phyloP scores from a whole-genome alignment of 2,888 invertebrate species.

The Gymnosoma rotundatum region DNA sequence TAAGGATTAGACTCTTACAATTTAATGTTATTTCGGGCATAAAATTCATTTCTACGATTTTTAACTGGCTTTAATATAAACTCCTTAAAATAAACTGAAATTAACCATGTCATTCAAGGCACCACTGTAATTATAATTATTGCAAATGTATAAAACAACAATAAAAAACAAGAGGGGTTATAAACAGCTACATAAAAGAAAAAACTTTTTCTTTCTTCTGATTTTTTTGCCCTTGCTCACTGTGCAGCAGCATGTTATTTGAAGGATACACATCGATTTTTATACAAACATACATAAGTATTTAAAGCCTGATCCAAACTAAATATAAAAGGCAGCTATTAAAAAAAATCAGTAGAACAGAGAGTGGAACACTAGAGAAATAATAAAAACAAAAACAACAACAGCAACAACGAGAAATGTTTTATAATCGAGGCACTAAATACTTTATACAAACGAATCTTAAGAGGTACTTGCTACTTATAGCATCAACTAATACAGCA shows the following conservation, averaged over 20 bases:
- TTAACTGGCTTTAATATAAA: too few relatives aligned
- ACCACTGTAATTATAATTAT: conserved; percentile 48
- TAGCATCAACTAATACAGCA: conserved; percentile 33
- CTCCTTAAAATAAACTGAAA: background rate
- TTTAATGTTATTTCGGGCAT: too few relatives aligned
- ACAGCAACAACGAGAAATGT: conserved; percentile 40
- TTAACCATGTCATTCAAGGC: conserved; percentile 2
- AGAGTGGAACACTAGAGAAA: conserved; percentile 52
- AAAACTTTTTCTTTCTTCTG: conserved; percentile 58
- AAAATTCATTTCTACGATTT: too few relatives aligned
- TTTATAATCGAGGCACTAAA: conserved; percentile 66
- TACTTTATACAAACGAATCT: conserved; percentile 60
- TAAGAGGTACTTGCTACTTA: conserved; percentile 51
- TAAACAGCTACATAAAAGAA: conserved; percentile 53
- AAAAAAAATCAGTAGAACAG: conserved; percentile 41
- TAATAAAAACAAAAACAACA: conserved; percentile 34
- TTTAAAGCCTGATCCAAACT: conserved; percentile 53
- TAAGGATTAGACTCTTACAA: too few relatives aligned
- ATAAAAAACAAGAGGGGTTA: conserved; percentile 48
- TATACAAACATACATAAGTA: conserved; percentile 46
- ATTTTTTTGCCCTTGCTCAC: conserved; percentile 45
- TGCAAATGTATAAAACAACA: conserved; percentile 45
- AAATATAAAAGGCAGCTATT: conserved; percentile 28
- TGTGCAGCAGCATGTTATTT: conserved; percentile 51
- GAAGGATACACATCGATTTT: conserved; percentile 67